Base-by-base conservation (phyloP, 2,113 vertebrate species). In the Ranitomeya imitator region DNA sequence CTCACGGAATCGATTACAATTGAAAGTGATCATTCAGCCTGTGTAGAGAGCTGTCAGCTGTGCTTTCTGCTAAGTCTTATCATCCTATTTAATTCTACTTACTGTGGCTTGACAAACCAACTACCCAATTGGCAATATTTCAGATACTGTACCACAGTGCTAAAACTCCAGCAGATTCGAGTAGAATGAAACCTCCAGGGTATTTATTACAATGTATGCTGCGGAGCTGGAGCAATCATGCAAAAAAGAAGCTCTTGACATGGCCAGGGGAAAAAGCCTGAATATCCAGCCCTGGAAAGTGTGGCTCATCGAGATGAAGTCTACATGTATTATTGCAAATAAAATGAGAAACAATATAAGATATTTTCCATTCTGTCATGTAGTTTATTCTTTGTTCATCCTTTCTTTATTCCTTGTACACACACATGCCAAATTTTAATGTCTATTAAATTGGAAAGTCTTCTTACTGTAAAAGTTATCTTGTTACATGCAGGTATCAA, bases 1-100 rank as follows among this genome's bases (percentile, higher is more conserved):
- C 94, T 93, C 94, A 93, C 94, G 94, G 91, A 96, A 97, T 97
- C 92, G 94, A 96, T 97, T 95, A 95, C 95, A 94, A 94, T 95
- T 93, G 94, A 93, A 94, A 95, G 93, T 95, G 95, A 97, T 96
- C 95, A 95, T 94, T 97, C 97, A 97, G 94, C 93, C 93, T 91
- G 91, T 92, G 93, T 94, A 94, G 94, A 95, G 94, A 93, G 94
- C 94, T 95, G 94, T 95, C 94, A 94, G 94, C 94, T 92, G 94
- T 90, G 95, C 92, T 94, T 93, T 95, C 94, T 93, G 92, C 79
- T 88, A 91, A 92, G 85, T 94, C 93, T 91, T 89, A 90, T 90
- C 91, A 91, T 93, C 90, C 89, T 90, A 93, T 92, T 95, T 94
- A 93, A 93, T 93, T 94, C 94, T 93, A 93, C 94, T 94, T 94